phyloP scores from a whole-genome alignment of 2,113 vertebrate species.

The Tauraco erythrolophus region DNA sequence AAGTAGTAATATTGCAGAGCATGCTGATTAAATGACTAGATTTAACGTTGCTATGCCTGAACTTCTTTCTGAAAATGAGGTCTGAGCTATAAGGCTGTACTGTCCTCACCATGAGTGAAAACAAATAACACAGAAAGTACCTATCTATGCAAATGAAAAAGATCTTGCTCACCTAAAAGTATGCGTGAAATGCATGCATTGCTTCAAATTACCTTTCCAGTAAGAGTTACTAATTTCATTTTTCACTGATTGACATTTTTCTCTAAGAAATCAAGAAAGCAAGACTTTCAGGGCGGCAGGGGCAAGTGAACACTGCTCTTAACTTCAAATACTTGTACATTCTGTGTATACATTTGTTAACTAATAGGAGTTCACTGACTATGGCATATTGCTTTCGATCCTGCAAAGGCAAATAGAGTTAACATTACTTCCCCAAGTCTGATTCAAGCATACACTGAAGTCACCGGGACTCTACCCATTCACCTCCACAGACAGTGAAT shows the following conservation, averaged over 20 bases:
- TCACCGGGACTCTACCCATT: neutral
- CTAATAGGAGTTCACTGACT: neutral
- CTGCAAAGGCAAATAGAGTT: neutral
- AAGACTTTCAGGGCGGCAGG: neutral
- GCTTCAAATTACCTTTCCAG: neutral
- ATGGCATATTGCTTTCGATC: neutral
- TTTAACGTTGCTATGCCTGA: neutral
- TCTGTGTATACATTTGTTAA: neutral
- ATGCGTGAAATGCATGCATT: neutral
- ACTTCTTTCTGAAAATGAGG: slow-evolving; percentile 2
- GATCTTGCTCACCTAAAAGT: neutral
- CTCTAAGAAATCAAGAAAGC: neutral
- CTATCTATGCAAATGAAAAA: neutral
- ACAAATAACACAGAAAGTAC: neutral
- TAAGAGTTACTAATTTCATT: neutral
- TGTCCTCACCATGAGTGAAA: neutral
- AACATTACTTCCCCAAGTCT: neutral
- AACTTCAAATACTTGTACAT: neutral
- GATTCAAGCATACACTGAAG: neutral
- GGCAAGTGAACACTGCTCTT: neutral
- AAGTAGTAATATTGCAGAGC: slow-evolving; percentile 20
- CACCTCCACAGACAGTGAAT: neutral
- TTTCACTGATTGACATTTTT: neutral
- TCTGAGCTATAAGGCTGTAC: neutral
- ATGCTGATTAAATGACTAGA: slow-evolving; percentile 2